phyloP scores from a whole-genome alignment of 2,113 vertebrate genomes.

The Cairina moschata region DNA sequence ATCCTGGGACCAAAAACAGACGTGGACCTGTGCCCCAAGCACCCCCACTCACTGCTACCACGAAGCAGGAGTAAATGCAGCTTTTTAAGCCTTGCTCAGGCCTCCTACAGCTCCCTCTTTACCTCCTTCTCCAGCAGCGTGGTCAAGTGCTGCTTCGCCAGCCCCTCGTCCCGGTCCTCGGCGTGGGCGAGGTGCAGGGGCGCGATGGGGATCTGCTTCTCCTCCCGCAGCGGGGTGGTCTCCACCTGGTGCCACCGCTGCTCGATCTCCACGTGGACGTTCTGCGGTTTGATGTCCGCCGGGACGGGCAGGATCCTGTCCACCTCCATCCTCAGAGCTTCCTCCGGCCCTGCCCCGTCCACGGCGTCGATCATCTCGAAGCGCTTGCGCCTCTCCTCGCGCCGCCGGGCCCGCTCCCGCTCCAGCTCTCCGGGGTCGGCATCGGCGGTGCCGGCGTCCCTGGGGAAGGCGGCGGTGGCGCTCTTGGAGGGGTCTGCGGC shows the following conservation, averaged over 20 bases:
- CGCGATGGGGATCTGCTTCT: slow-evolving; percentile 93
- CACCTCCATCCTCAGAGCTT: slow-evolving; percentile 86
- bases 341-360: slow-evolving; percentile 68
- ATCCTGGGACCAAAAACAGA: neutral
- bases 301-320: slow-evolving; percentile 74
- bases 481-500: slow-evolving; percentile 68
- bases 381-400: slow-evolving; percentile 81
- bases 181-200: slow-evolving; percentile 72
- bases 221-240: slow-evolving; percentile 92
- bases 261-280: slow-evolving; percentile 91
- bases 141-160: slow-evolving; percentile 84
- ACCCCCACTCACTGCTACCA: neutral
- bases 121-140: slow-evolving; percentile 94
- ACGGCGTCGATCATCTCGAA: slow-evolving; percentile 75
- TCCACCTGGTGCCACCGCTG: slow-evolving; percentile 98
- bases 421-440: slow-evolving; percentile 71
- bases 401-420: slow-evolving; percentile 77
- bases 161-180: slow-evolving; percentile 72
- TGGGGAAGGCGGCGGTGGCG: slow-evolving; percentile 56
- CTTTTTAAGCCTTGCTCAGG: neutral
- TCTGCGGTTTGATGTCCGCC: slow-evolving; percentile 70
- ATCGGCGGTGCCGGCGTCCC: slow-evolving; percentile 33
- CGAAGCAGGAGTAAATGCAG: neutral
- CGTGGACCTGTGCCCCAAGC: neutral
- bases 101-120: neutral